Base-by-base conservation (phyloP, 2,797 vertebrate genomes). In the Pangasius macronema region DNA sequence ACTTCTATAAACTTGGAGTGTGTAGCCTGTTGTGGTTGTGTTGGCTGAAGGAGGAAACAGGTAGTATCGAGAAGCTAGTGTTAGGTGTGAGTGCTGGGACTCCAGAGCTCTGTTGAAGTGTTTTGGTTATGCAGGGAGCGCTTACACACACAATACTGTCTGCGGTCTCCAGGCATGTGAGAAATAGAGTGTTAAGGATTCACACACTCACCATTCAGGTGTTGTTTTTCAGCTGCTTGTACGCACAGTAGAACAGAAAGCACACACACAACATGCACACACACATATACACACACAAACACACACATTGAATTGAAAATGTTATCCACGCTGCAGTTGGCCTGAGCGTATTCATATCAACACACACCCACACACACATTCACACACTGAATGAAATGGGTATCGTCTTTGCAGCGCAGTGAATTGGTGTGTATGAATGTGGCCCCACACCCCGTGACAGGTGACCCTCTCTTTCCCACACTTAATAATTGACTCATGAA, bases 391-490 rank as follows among this genome's bases (percentile, higher is more conserved):
- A 77, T 82, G 88, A 90, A 91, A 89, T 67, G 14, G 53, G 87
- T 82, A 88, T 89, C 84, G 80, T 59, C 46, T 82, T 89, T 9
- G 36, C 46, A 24, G 42, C 27, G 27, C 79, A 57, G 55, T 87
- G 80, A 76, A 55, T 72, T 27, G 61, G 76, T 81, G 83, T 79
- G 82, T 16, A 30, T 59, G 83, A 13, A 80, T 83, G 70, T 82
- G 27, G 39, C 22, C 27, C 87, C 83, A 87, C 87, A 49, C 90
- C 75, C 53, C 1, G 16, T 55, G 14, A 84, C 68, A 77, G 75
- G 24, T 83, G 11, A 86, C 27, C 87, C 86, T 55, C 77, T 87
- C 80, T 83, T 89, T 91, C 91, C 88, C 92, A 92, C 89, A 91
- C 68, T 84, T 87, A 87, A 91, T 88, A 87, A 92, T 88, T 88